A percentile compares a stretch with the other conserved stretches of the same genome.
These are phyloP conservation scores for Euplexia lucipara DNA, from an alignment of 2,888 invertebrate genomes.

Conservation along the genomic window DNA sequence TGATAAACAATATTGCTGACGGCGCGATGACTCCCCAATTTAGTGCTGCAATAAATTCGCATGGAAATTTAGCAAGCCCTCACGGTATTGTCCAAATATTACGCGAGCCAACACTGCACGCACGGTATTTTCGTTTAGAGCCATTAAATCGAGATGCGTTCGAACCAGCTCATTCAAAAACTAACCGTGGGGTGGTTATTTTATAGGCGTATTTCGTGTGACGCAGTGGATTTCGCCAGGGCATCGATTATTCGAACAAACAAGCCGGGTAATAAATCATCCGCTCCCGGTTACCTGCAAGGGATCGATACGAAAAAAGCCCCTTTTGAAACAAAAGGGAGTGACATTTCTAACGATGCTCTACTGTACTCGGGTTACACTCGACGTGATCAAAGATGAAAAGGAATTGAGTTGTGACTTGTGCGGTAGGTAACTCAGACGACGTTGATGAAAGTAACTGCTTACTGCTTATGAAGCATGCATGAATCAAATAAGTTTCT, in stretches of 20 bases:
- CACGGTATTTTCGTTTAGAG: conserved; percentile 81
- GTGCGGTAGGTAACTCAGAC: conserved; percentile 37
- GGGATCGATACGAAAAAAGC: conserved; percentile 86
- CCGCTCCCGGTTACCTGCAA: conserved; percentile 87
- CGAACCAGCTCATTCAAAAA: conserved; percentile 63
- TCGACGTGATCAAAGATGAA: conserved; percentile 66
- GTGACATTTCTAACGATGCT: conserved; percentile 83
- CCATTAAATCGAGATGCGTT: conserved; percentile 84
- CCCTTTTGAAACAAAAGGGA: conserved; percentile 84
- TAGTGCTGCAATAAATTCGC: conserved; percentile 80
- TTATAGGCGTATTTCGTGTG: conserved; percentile 71
- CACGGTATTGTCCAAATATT: conserved; percentile 84
- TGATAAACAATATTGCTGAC: conserved; percentile 66
- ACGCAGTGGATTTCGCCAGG: conserved; percentile 69
- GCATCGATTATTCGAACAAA: conserved; percentile 90
- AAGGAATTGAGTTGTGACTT: conserved; percentile 41
- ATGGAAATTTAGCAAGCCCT: conserved; percentile 80
- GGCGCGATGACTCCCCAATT: conserved; percentile 74
- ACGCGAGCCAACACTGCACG: conserved; percentile 78
- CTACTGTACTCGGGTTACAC: conserved; percentile 64
- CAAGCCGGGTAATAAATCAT: conserved; percentile 89
- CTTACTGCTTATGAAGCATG: conserved; percentile 7
- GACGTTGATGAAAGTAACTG: conserved; percentile 30
- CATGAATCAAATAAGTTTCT: background rate
- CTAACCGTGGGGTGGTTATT: conserved; percentile 56